phyloP scores from a whole-genome alignment of 1,140 invertebrate species.

The Hypsibius dujardini region DNA sequence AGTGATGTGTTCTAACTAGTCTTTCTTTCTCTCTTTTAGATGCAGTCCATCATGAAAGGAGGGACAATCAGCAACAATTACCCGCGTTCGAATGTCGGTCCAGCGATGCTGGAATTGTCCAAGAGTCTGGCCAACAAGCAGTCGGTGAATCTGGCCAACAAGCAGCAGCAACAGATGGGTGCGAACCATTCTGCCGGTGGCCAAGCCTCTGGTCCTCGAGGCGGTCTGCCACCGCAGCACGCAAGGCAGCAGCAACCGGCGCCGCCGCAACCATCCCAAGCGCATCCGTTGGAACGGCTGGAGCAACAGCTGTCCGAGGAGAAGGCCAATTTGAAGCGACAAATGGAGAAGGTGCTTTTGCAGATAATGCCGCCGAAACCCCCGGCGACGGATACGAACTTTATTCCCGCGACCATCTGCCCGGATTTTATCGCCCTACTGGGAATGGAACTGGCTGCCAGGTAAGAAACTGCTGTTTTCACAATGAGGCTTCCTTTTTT shows the following conservation, averaged over 20 bases:
- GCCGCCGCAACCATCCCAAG: background rate
- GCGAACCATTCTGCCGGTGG: background rate
- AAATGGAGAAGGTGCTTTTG: conserved; percentile 33
- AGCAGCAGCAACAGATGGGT: background rate
- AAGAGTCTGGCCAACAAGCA: conserved; percentile 2
- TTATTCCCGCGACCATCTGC: conserved; percentile 31
- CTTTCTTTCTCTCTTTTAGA: background rate
- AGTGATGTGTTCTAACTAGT: background rate
- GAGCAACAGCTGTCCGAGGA: conserved; percentile 8
- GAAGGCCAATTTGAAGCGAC: conserved; percentile 19
- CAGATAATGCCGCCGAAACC: conserved; percentile 36
- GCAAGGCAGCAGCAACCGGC: background rate
- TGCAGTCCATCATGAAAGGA: background rate
- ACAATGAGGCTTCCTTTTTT: too few relatives aligned
- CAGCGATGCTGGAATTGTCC: background rate
- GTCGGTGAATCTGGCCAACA: background rate
- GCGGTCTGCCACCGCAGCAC: background rate
- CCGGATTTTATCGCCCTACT: conserved; percentile 33
- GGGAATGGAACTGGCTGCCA: conserved; percentile 33
- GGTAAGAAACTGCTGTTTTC: background rate
- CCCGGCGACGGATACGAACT: conserved; percentile 34
- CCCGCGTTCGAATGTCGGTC: background rate
- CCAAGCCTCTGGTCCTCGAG: background rate
- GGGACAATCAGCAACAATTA: background rate
- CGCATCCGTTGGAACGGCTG: background rate